These are phyloP conservation scores for Chiridota heheva DNA, from an alignment of 35 echinoderm and acorn worm species.

Conservation along the genomic window DNA sequence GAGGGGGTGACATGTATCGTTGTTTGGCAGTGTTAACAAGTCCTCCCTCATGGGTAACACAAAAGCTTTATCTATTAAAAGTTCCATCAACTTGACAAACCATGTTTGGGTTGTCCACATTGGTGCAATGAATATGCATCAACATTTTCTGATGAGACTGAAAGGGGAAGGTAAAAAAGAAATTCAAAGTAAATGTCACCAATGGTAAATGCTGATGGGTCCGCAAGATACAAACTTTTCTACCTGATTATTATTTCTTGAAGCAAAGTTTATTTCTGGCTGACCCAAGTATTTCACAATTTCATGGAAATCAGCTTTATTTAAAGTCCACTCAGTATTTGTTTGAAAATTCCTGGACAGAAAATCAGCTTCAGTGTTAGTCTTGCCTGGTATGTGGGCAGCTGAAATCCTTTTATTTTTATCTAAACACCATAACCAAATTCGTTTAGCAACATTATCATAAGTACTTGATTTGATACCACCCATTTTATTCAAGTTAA, in stretches of 20 bases:
- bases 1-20: conserved; percentile 20
- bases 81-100: conserved; percentile 22
- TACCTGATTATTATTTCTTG: background rate
- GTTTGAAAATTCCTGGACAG: conserved; percentile 20
- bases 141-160: conserved; percentile 26
- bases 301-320: background rate
- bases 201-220: background rate
- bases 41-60: conserved; percentile 7
- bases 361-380: conserved; percentile 18
- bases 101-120: conserved; percentile 36
- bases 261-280: conserved; percentile 17
- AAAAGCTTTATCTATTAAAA: conserved; percentile 8
- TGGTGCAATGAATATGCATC: conserved; percentile 23
- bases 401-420: conserved; percentile 43
- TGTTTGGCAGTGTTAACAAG: background rate
- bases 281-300: background rate
- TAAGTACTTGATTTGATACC: conserved; percentile 33
- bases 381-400: conserved; percentile 18
- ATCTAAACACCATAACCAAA: conserved; percentile 40
- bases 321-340: conserved; percentile 36
- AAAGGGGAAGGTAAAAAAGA: conserved; percentile 42
- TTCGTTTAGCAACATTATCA: conserved; percentile 18
- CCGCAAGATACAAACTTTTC: conserved; percentile 21
- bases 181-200: conserved; percentile 29
- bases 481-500: conserved; percentile 38